Conservation (phyloP, 2,113 vertebrate species). For the Tychaedon coryphoeus region DNA sequence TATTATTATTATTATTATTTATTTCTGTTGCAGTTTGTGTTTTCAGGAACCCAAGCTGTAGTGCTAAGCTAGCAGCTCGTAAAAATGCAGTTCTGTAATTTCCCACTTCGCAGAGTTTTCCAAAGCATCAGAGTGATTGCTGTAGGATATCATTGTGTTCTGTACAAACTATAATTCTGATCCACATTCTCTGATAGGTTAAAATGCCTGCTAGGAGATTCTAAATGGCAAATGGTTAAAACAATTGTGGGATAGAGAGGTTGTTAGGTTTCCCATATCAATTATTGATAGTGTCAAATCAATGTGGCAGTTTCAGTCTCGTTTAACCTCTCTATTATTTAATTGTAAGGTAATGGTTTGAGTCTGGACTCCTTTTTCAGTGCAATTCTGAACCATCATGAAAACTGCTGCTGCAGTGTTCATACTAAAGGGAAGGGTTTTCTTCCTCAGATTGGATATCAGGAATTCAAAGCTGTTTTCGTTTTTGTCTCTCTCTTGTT, state of each 20-base stretch:
- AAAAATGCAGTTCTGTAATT: background rate
- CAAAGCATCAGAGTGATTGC: rapidly evolving
- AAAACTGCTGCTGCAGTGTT: background rate
- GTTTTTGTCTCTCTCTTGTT: background rate
- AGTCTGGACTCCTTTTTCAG: background rate
- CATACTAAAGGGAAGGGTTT: background rate
- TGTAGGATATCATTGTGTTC: background rate
- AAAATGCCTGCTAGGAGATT: background rate
- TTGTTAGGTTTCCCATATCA: background rate
- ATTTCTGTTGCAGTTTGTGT: background rate
- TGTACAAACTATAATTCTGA: background rate
- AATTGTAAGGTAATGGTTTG: background rate
- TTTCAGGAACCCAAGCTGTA: background rate
- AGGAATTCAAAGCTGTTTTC: background rate
- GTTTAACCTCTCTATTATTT: background rate
- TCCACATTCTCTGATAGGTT: background rate
- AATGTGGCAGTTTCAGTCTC: background rate
- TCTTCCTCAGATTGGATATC: background rate
- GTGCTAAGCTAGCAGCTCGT: background rate
- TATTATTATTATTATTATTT: background rate
- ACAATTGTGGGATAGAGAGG: background rate
- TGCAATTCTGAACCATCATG: background rate
- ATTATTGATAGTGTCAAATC: slow-evolving; percentile 18
- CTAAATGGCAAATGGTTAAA: background rate
- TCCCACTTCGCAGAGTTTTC: background rate